Evolutionary conservation across 64 coral and sea anemone genomes (phyloP).

Genomic region (Montipora cactus): DNA sequence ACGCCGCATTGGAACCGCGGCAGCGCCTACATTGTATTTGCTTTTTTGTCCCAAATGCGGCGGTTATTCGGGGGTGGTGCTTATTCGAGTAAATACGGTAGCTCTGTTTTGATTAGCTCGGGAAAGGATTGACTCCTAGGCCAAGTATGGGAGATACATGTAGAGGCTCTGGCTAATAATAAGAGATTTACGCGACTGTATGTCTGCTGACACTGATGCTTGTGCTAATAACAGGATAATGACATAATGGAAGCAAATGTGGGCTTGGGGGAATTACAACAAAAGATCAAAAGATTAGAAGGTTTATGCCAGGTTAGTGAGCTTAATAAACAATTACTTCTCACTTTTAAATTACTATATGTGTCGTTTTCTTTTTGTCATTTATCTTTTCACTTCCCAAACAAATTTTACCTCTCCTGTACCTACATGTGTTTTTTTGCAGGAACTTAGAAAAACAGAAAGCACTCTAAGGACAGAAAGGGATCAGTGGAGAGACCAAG

Average conservation of each 20-base stretch:
- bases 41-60: too few relatives aligned
- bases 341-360: not conserved
- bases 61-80: too few relatives aligned
- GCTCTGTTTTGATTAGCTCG: too few relatives aligned
- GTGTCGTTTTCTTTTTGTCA: not conserved
- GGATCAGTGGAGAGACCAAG: conserved; percentile 96
- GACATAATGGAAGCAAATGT: conserved; percentile 98
- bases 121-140: too few relatives aligned
- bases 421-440: not conserved
- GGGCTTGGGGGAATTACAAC: conserved; percentile 86
- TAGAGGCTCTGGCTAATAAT: too few relatives aligned
- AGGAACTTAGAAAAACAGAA: conserved; percentile 90
- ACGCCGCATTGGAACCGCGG: too few relatives aligned
- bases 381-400: not conserved
- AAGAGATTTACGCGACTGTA: too few relatives aligned
- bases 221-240: conserved; percentile 74
- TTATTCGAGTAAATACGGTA: too few relatives aligned
- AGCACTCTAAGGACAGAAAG: conserved; percentile 80
- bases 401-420: not conserved
- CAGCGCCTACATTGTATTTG: too few relatives aligned
- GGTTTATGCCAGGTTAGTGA: conserved; percentile 77
- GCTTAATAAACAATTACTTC: not conserved
- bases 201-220: not conserved
- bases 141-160: too few relatives aligned
- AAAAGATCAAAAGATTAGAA: conserved; percentile 95